These are phyloP conservation scores for Cephus cinctus DNA, from an alignment of 1,140 invertebrate species.

Conservation along the genomic window DNA sequence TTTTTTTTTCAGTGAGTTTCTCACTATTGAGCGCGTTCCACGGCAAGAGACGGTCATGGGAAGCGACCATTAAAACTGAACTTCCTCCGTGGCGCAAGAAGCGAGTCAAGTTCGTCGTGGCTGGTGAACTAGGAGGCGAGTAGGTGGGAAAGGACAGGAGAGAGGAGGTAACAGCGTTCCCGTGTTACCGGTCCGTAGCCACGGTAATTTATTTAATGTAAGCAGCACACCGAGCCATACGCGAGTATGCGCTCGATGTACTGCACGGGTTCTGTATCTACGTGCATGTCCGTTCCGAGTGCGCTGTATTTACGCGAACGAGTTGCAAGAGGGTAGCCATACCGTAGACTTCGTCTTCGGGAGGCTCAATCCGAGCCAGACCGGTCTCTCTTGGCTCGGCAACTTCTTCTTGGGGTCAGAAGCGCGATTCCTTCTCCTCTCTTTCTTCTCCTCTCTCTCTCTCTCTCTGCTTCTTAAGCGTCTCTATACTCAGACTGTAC, in stretches of 20 bases:
- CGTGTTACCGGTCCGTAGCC: background rate
- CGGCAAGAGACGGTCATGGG: background rate
- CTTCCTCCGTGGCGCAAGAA: background rate
- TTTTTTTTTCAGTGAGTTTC: too few species aligned
- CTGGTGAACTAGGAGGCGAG: background rate
- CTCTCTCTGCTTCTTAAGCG: conserved; percentile 9
- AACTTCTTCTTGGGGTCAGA: conserved; percentile 40
- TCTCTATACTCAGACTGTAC: too few species aligned
- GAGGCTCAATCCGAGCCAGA: conserved; percentile 13
- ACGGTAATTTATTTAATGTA: background rate
- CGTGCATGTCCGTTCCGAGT: too few species aligned
- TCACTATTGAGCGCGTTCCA: background rate
- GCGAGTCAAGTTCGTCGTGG: background rate
- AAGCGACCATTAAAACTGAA: background rate
- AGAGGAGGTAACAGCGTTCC: background rate
- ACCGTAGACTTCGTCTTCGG: background rate
- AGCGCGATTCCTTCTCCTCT: conserved; percentile 17
- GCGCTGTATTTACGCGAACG: background rate
- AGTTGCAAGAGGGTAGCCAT: background rate
- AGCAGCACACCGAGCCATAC: too few species aligned
- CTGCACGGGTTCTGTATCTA: too few species aligned
- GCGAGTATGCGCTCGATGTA: too few species aligned
- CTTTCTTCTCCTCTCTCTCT: conserved; percentile 9
- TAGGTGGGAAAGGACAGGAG: background rate
- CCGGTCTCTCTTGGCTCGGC: conserved; percentile 19